Evolutionary conservation across 2,113 vertebrate genomes (phyloP).

Genomic region (Prietella phreatophila): DNA sequence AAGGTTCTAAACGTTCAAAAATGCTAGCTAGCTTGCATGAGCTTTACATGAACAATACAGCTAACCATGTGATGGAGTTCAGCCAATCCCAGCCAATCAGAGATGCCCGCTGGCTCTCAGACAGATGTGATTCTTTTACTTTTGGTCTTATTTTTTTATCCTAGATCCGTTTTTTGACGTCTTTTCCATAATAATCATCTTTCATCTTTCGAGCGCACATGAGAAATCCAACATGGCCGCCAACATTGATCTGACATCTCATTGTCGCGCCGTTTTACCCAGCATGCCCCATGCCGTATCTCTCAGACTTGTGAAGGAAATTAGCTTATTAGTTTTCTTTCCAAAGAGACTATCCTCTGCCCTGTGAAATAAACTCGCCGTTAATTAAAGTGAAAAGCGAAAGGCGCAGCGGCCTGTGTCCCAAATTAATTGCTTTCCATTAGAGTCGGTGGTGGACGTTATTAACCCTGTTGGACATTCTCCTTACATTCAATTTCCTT

Average conservation of each 20-base stretch:
- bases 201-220: not conserved
- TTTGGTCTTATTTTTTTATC: not conserved
- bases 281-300: constrained; percentile 13
- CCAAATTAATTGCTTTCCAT: constrained; percentile 82
- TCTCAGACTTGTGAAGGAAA: not conserved
- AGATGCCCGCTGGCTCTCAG: not conserved
- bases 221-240: not conserved
- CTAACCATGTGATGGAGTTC: not conserved
- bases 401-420: constrained; percentile 80
- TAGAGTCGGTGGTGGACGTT: constrained; percentile 75
- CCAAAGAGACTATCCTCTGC: constrained; percentile 52
- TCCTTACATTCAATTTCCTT: constrained; percentile 80
- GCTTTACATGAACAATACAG: not conserved
- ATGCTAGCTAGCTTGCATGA: not conserved
- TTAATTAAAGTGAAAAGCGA: constrained; percentile 77
- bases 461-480: constrained; percentile 79
- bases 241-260: not conserved
- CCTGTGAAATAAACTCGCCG: constrained; percentile 67
- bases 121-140: not conserved
- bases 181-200: not conserved
- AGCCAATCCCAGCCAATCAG: not conserved
- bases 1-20: not conserved
- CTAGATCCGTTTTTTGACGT: not conserved
- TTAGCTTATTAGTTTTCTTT: constrained; percentile 1
- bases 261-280: not conserved